These are phyloP conservation scores for Acanthis flammea DNA, from an alignment of 2,797 vertebrate species.

Conservation along the genomic window DNA sequence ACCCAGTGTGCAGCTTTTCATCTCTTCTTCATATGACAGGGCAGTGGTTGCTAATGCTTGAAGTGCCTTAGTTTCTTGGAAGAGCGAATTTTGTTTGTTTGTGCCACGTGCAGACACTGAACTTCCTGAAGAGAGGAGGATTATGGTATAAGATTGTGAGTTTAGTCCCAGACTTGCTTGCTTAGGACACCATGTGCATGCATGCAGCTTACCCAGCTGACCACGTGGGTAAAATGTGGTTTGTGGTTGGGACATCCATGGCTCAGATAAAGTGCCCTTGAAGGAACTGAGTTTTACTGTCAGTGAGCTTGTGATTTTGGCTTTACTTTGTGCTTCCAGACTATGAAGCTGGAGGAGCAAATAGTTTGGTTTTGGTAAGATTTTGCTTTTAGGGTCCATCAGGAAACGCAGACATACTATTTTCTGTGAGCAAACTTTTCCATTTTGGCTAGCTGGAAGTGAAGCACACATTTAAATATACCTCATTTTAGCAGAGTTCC, in stretches of 20 bases:
- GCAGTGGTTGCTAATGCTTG: not conserved
- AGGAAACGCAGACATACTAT: not conserved
- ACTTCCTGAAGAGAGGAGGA: not conserved
- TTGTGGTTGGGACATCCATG: not conserved
- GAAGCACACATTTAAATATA: not conserved
- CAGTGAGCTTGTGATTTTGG: not conserved
- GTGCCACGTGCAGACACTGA: not conserved
- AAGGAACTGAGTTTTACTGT: not conserved
- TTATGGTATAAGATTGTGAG: not conserved
- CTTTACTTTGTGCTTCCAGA: not conserved
- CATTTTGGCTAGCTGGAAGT: not conserved
- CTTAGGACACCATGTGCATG: rapidly evolving
- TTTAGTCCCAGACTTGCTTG: not conserved
- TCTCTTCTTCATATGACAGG: not conserved
- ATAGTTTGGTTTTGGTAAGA: not conserved
- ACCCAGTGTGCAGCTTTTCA: not conserved
- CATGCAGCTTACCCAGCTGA: not conserved
- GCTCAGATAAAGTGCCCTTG: not conserved
- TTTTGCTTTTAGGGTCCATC: not conserved
- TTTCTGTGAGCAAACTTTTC: not conserved
- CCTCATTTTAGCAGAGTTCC: not conserved
- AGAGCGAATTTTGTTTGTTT: not conserved
- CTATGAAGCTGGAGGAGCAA: not conserved
- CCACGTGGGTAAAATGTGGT: not conserved
- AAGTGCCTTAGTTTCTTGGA: not conserved